These are phyloP conservation scores for Drosophila hamatofila DNA, from an alignment of 2,888 invertebrate genomes.

Conservation along the genomic window DNA sequence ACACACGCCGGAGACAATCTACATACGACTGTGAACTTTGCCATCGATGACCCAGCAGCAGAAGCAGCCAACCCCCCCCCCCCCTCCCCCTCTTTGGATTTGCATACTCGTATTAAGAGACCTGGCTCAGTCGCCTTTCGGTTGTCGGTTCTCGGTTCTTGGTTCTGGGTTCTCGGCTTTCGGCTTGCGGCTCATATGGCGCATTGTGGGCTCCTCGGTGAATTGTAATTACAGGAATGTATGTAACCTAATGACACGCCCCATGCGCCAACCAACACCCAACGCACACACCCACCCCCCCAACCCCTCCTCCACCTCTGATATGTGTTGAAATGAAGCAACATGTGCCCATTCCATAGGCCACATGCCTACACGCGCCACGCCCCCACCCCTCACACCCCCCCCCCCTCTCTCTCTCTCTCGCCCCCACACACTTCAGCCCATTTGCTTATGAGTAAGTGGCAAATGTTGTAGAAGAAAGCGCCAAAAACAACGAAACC, in stretches of 20 bases:
- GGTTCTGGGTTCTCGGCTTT: constrained; percentile 15
- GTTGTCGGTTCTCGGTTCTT: neutral
- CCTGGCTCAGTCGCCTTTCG: constrained; percentile 21
- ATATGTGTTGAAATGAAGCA: constrained; percentile 33
- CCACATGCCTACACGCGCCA: neutral
- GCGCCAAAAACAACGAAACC: constrained; percentile 31
- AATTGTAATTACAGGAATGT: constrained; percentile 79
- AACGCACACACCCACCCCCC: no score
- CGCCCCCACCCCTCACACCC: neutral
- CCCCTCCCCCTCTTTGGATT: constrained; percentile 23
- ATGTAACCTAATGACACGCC: constrained; percentile 77
- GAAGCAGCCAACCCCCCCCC: neutral
- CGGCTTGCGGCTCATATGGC: constrained; percentile 28
- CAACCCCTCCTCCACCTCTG: neutral
- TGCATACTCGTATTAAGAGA: constrained; percentile 38
- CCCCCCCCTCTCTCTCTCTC: no score
- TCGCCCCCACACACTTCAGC: neutral
- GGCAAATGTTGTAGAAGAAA: constrained; percentile 71
- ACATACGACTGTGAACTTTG: constrained; percentile 49
- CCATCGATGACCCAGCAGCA: constrained; percentile 58
- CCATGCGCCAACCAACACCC: constrained; percentile 29
- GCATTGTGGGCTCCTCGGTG: constrained; percentile 61
- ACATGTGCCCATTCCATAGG: constrained; percentile 39
- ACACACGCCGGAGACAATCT: constrained; percentile 40
- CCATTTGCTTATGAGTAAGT: constrained; percentile 53